Conservation (phyloP, 1,140 invertebrate genomes). For the Drosophila seguyi region DNA sequence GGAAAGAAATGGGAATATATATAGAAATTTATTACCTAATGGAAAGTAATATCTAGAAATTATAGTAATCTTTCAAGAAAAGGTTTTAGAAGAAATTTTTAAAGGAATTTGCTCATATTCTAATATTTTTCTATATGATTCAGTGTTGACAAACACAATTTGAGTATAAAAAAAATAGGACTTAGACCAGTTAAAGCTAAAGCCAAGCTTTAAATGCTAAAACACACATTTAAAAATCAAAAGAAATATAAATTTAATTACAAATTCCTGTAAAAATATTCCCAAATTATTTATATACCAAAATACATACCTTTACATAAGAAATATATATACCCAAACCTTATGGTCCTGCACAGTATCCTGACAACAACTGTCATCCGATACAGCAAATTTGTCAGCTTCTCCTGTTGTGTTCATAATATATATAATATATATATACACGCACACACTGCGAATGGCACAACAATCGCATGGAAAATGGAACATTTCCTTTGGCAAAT, state of each 20-base stretch:
- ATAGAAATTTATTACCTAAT: not conserved
- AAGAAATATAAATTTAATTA: not conserved
- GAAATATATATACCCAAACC: not conserved
- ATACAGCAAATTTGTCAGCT: conserved; percentile 46
- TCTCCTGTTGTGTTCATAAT: not conserved
- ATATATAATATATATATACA: not conserved
- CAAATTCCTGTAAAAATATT: not conserved
- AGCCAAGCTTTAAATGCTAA: not conserved
- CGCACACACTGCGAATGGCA: conserved; percentile 5
- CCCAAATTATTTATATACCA: not conserved
- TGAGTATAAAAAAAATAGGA: not conserved
- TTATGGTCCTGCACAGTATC: conserved; percentile 2
- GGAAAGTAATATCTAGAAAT: no score
- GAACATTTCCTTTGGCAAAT: conserved; percentile 75
- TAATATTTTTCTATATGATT: not conserved
- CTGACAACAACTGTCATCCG: conserved; percentile 33
- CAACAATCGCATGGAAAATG: conserved; percentile 57
- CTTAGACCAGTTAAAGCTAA: no score
- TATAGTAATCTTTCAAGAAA: no score
- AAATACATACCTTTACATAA: not conserved
- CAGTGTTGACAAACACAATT: not conserved
- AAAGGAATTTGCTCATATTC: not conserved
- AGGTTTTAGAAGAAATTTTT: not conserved
- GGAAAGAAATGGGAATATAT: not conserved
- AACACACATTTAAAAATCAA: not conserved